A percentile compares a stretch with the other conserved stretches of the same genome.
Evolutionary conservation across 2,797 vertebrate genomes (phyloP).

Genomic region (Myoxocephalus aenaeus): DNA sequence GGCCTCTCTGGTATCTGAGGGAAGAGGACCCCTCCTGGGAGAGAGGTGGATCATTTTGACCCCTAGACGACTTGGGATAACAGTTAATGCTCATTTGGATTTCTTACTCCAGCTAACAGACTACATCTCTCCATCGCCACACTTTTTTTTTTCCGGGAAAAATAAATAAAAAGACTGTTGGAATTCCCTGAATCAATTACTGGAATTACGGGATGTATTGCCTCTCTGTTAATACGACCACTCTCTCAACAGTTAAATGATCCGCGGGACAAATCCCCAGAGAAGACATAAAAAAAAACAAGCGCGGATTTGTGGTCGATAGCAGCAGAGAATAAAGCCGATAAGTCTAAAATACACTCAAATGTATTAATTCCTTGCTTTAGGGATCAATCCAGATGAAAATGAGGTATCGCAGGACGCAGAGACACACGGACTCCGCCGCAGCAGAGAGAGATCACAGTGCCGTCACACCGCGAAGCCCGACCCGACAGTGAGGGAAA

Average conservation of each 20-base stretch:
- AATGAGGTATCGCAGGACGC: conserved; percentile 61
- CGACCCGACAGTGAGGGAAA: conserved; percentile 33
- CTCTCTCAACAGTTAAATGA: conserved; percentile 63
- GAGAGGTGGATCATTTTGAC: conserved; percentile 10
- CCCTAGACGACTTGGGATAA: conserved; percentile 16
- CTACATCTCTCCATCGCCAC: conserved; percentile 13
- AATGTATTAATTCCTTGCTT: conserved; percentile 72
- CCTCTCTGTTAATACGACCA: conserved; percentile 46
- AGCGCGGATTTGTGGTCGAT: conserved; percentile 70
- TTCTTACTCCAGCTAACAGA: conserved; percentile 39
- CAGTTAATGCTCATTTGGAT: conserved; percentile 26
- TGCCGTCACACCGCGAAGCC: conserved; percentile 32
- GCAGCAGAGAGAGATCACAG: conserved; percentile 34
- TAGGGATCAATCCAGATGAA: conserved; percentile 64
- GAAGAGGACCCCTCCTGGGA: conserved; percentile 20
- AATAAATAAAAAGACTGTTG: no score
- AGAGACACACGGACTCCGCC: conserved; percentile 37
- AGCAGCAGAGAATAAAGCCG: conserved; percentile 68
- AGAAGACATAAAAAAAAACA: conserved; percentile 68
- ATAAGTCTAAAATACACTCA: conserved; percentile 73
- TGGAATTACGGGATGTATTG: conserved; percentile 20
- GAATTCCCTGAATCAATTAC: conserved; percentile 33
- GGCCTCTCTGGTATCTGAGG: conserved; percentile 37
- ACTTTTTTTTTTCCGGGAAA: not conserved
- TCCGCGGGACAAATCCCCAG: conserved; percentile 67